phyloP scores from a whole-genome alignment of 1,140 invertebrate species.

The Ostrea denselamellosa region DNA sequence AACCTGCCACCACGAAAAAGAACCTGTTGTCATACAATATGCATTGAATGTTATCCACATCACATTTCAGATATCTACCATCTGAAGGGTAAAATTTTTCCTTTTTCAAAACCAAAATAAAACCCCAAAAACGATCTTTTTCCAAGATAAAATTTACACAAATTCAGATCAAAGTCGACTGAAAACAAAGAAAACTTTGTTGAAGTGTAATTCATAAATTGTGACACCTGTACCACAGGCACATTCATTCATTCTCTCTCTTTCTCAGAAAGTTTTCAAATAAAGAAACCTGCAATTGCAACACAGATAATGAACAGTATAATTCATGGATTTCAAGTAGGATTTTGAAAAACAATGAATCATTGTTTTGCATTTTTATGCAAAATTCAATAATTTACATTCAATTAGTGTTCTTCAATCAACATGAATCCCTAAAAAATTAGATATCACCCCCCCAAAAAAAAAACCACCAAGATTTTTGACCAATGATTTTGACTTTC shows the following conservation, averaged over 20 bases:
- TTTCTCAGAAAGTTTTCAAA: not conserved
- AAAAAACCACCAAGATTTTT: too few relatives aligned
- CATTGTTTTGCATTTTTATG: not conserved
- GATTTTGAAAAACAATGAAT: too few relatives aligned
- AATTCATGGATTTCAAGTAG: too few relatives aligned
- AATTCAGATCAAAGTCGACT: not conserved
- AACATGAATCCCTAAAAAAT: too few relatives aligned
- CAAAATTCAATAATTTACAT: not conserved
- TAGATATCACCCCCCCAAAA: too few relatives aligned
- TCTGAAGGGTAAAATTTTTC: slow-evolving; percentile 3
- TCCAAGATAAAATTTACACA: slow-evolving; percentile 15
- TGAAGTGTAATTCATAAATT: not conserved
- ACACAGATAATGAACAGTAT: too few relatives aligned
- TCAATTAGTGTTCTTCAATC: too few relatives aligned
- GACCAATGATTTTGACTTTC: too few relatives aligned
- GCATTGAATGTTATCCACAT: slow-evolving; percentile 4
- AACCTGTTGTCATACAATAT: not conserved
- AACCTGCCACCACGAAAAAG: not conserved
- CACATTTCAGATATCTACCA: not conserved
- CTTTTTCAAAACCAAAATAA: not conserved
- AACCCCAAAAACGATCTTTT: not conserved
- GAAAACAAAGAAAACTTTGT: slow-evolving; percentile 12
- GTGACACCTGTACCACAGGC: slow-evolving; percentile 1
- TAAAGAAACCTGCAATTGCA: not conserved
- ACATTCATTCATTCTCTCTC: not conserved